A percentile compares a stretch with the other conserved stretches of the same genome.
These are phyloP conservation scores for Anabacerthia variegaticeps DNA, from an alignment of 2,797 vertebrate genomes.

Conservation along the genomic window DNA sequence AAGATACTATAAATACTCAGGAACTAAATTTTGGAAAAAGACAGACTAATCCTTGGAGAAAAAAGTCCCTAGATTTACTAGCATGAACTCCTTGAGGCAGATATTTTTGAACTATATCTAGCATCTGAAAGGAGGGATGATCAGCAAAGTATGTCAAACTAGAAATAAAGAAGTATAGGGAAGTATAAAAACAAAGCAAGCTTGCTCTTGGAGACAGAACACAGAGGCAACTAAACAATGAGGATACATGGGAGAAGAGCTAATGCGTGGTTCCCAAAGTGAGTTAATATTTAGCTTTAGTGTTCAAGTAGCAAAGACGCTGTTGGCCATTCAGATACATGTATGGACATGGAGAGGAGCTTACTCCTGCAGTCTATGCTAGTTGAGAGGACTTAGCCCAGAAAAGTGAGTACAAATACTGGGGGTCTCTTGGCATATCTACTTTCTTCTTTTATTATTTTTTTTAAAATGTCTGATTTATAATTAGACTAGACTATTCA, in stretches of 20 bases:
- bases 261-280: background rate
- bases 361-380: accelerated
- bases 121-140: background rate
- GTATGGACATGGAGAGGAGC: background rate
- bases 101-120: background rate
- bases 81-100: background rate
- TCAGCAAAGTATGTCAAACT: background rate
- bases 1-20: background rate
- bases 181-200: background rate
- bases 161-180: background rate
- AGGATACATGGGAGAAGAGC: background rate
- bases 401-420: background rate
- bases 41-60: background rate
- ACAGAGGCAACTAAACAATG: background rate
- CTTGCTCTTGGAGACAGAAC: background rate
- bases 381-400: background rate
- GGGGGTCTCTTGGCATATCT: background rate
- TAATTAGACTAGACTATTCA: background rate
- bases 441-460: accelerated
- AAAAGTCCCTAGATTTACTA: background rate
- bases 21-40: background rate
- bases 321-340: background rate
- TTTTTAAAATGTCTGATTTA: background rate
- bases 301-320: background rate
- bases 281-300: background rate